These are phyloP conservation scores for Pseudotriccus pelzelni DNA, from an alignment of 2,797 vertebrate genomes.

Conservation along the genomic window DNA sequence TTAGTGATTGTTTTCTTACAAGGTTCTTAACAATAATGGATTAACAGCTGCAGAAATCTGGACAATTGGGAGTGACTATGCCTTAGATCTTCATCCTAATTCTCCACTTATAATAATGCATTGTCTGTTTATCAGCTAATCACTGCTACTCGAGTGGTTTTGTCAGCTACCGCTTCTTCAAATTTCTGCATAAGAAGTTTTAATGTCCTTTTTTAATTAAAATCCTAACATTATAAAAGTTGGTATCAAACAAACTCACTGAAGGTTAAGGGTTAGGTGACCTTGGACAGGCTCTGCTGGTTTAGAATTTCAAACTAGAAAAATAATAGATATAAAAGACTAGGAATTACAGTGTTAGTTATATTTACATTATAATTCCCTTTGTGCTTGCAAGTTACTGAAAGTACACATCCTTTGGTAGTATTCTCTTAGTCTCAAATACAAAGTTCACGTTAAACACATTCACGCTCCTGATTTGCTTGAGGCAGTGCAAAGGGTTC, in stretches of 20 bases:
- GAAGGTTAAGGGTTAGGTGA: background rate
- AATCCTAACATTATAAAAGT: background rate
- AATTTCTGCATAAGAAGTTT: background rate
- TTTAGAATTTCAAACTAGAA: conserved; percentile 28
- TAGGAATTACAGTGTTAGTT: conserved; percentile 1
- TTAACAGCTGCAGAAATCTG: background rate
- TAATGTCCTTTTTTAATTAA: background rate
- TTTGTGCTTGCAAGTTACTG: conserved; percentile 51
- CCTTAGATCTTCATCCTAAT: background rate
- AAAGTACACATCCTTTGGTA: conserved; percentile 23
- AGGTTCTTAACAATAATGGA: background rate
- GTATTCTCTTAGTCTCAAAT: background rate
- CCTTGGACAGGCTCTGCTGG: background rate
- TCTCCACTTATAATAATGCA: background rate
- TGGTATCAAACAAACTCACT: background rate
- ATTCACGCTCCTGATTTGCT: background rate
- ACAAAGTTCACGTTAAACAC: background rate
- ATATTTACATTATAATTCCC: conserved; percentile 30
- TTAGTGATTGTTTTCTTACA: background rate
- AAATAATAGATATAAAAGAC: background rate
- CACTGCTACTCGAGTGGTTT: background rate
- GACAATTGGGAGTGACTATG: background rate
- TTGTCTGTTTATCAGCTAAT: background rate
- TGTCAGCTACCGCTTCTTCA: background rate
- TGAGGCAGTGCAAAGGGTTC: background rate